Percentiles rank a stretch among this genome's conserved stretches.
Evolutionary conservation across 2,888 invertebrate species (phyloP).

Genomic region (Ornithoptera priamus): DNA sequence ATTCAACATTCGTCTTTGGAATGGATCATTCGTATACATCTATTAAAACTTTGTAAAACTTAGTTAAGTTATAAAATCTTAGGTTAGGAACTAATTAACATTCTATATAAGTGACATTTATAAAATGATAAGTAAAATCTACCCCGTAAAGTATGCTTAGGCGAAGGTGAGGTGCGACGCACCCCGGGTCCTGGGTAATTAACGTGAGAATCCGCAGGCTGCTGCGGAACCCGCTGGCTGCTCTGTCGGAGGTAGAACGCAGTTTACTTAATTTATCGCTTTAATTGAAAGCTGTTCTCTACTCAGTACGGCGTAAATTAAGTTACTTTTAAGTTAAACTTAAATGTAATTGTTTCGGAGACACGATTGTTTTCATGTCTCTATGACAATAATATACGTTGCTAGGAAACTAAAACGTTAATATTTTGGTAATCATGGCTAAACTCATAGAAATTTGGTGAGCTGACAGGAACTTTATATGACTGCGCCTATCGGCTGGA

Average conservation of each 20-base stretch:
- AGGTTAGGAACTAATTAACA: no score
- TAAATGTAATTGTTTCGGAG: conserved; percentile 4
- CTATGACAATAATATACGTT: neutral
- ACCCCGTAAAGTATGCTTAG: neutral
- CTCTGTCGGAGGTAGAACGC: conserved; percentile 23
- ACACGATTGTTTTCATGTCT: neutral
- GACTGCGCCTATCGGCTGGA: no score
- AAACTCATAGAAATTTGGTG: no score
- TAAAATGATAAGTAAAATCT: neutral
- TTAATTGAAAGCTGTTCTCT: conserved; percentile 23
- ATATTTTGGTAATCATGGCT: no score
- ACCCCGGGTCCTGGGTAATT: conserved; percentile 14
- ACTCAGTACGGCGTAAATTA: conserved; percentile 1
- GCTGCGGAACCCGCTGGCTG: conserved; percentile 14
- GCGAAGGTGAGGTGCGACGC: conserved; percentile 2
- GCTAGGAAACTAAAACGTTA: no score
- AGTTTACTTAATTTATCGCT: conserved; percentile 27
- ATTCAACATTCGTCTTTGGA: neutral
- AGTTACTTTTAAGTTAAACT: neutral
- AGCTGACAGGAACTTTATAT: no score
- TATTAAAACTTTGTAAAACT: neutral
- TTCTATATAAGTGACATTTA: neutral
- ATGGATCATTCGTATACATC: neutral
- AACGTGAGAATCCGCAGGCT: conserved; percentile 19
- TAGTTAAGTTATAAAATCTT: no score